Percentiles rank a stretch among this genome's conserved stretches.
phyloP scores from a whole-genome alignment of 1,140 invertebrate genomes.

The Idris sp. region DNA sequence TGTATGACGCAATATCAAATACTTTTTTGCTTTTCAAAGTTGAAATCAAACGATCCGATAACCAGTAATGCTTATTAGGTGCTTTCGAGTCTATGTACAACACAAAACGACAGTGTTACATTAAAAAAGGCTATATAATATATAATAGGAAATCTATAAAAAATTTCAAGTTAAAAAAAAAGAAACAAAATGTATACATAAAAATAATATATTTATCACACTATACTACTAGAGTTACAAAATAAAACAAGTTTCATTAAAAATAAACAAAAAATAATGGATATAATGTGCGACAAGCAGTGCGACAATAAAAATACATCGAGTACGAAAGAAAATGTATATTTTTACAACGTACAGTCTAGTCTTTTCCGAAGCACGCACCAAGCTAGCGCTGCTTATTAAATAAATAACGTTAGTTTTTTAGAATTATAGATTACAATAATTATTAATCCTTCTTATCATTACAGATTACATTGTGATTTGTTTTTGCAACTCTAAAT shows the following conservation, averaged over 20 bases:
- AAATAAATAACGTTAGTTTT: conserved; percentile 58
- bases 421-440: too few species aligned
- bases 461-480: too few species aligned
- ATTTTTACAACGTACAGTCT: conserved; percentile 86
- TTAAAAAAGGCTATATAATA: too few species aligned
- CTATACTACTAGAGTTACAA: too few species aligned
- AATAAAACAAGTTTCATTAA: too few species aligned
- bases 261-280: conserved; percentile 5
- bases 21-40: conserved; percentile 78
- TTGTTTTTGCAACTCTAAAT: too few species aligned
- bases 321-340: conserved; percentile 22
- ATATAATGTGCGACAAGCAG: conserved; percentile 29
- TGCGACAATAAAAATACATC: conserved; percentile 29
- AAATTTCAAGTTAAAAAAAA: too few species aligned
- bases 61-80: conserved; percentile 74
- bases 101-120: conserved; percentile 66
- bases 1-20: conserved; percentile 78
- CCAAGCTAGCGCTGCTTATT: conserved; percentile 90
- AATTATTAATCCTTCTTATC: too few species aligned
- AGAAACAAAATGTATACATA: too few species aligned
- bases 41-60: conserved; percentile 77
- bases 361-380: conserved; percentile 91
- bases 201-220: too few species aligned
- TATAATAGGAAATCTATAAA: too few species aligned
- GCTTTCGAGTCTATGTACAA: conserved; percentile 74